Base-by-base conservation (phyloP, 2,113 vertebrate genomes). In the Campylomormyrus tamandua region DNA sequence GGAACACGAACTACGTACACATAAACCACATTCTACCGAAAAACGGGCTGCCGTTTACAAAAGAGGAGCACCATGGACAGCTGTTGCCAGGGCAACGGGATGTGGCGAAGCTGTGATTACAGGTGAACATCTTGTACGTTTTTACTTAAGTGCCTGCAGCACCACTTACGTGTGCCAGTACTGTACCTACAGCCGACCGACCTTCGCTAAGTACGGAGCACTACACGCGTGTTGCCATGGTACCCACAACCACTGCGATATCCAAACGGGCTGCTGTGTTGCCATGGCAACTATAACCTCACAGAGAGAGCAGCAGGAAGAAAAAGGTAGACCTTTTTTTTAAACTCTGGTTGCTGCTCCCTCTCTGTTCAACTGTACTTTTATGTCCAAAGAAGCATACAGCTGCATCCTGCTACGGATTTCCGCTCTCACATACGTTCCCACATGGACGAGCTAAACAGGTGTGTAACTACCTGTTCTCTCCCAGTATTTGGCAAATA, bases 261-360 rank as follows among this genome's bases (percentile, higher is more conserved):
- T 95, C 93, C 93, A 93, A 94, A 94, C 95, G 95, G 95, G 95
- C 95, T 94, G 93, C 93, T 94, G 93, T 5, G 95, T 96, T 96
- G 92, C 95, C 92, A 96, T 96, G 93, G 95, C 94, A 95, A 96
- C 95, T 93, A 93, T 95, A 93, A 93, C 95, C 94, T 95, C 93
- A 92, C 93, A 88, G 93, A 95, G 93, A 94, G 94, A 92, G 92
- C 91, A 87, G 83, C 85, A 77, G 92, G 87, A 87, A 84, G 91
- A 66, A 42, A 62, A 62, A 62, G 42, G 66, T 49, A 83, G 74
- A 83, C 21, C 11, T 46, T 53, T 83, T 83, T 46, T 89, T 62
- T 31, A 4, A 74, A 83, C 15, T 21, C 80, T 62, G 31, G 83
- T 9, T 89, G 58, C 80, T 42, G 89, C 31, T 80, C 80, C 80